phyloP scores from a whole-genome alignment of 2,888 invertebrate species.

The Eugnorisma glareosa region DNA sequence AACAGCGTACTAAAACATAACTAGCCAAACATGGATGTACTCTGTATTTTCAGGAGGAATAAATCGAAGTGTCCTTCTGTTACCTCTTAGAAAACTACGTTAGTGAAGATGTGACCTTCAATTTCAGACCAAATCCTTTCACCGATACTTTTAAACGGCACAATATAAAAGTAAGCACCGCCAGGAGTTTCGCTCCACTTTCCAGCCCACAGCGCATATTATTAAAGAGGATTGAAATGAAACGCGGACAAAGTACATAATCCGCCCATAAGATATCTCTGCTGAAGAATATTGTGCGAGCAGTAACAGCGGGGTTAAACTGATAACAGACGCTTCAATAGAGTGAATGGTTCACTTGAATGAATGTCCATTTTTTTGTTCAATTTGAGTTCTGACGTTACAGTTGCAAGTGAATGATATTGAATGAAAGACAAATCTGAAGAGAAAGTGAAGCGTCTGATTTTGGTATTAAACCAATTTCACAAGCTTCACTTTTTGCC shows the following conservation, averaged over 20 bases:
- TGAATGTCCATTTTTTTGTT: neutral
- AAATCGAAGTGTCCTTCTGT: neutral
- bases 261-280: conserved; percentile 18
- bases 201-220: conserved; percentile 6
- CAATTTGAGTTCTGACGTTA: neutral
- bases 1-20: neutral
- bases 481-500: neutral
- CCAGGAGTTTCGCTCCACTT: neutral
- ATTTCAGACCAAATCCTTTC: neutral
- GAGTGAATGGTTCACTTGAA: neutral
- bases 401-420: neutral
- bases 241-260: conserved; percentile 33
- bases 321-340: conserved; percentile 3
- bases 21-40: neutral
- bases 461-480: neutral
- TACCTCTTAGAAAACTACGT: neutral
- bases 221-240: conserved; percentile 32
- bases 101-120: neutral
- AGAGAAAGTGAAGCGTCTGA: neutral
- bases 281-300: conserved; percentile 5
- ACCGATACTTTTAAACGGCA: neutral
- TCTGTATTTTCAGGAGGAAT: neutral
- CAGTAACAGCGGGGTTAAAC: neutral
- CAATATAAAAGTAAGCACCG: neutral
- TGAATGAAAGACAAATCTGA: neutral